phyloP scores from a whole-genome alignment of 2,113 vertebrate genomes.

The Hydrochoerus hydrochaeris region DNA sequence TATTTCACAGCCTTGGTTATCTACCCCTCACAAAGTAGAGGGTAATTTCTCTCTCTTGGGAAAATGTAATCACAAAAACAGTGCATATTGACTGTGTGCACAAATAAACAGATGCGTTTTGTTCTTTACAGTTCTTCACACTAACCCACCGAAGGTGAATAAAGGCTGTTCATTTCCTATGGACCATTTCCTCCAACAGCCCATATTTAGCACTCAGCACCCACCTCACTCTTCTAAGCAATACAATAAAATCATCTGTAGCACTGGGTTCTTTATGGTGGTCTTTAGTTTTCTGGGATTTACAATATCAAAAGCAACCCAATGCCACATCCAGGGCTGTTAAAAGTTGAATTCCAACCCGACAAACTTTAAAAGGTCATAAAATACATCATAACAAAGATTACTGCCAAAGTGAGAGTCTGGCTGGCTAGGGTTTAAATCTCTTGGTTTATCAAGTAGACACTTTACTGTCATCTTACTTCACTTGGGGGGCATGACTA shows the following conservation, averaged over 20 bases:
- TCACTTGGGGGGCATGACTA: background rate
- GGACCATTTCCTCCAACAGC: background rate
- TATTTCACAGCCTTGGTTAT: background rate
- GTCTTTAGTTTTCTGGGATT: slow-evolving; percentile 33
- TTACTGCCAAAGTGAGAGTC: background rate
- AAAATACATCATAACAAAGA: background rate
- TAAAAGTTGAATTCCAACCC: background rate
- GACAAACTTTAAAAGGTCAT: slow-evolving; percentile 25
- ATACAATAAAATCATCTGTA: background rate
- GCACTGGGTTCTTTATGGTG: background rate
- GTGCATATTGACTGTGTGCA: background rate
- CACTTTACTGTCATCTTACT: background rate
- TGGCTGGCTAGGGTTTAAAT: background rate
- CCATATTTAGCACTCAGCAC: background rate
- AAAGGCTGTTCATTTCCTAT: background rate
- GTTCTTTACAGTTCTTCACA: background rate
- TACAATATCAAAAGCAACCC: background rate
- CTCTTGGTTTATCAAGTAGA: slow-evolving; percentile 26
- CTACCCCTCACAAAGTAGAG: background rate
- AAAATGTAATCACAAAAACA: background rate
- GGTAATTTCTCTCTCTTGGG: background rate
- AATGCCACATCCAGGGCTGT: background rate
- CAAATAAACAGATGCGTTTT: background rate
- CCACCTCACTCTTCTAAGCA: background rate
- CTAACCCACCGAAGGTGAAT: background rate